Conservation (phyloP, 2,113 vertebrate species). For the Calyptommatus sinebrachiatus region DNA sequence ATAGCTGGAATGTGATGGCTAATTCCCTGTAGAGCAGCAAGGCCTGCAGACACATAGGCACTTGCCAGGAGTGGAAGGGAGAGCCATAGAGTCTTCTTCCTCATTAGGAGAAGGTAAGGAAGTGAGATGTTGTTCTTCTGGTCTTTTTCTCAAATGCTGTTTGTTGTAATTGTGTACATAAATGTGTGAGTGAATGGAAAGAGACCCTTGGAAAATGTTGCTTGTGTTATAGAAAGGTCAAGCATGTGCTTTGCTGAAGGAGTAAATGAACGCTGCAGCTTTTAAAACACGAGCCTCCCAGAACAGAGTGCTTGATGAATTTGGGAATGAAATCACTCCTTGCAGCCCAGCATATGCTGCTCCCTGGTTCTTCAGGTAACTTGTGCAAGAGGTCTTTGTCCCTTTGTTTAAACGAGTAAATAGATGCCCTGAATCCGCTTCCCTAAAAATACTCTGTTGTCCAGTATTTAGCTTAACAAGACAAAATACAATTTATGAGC, state of each 20-base stretch:
- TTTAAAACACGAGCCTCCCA: conserved; percentile 1
- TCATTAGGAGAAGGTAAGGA: conserved; percentile 74
- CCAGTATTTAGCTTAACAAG: neutral
- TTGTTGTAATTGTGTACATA: conserved; percentile 15
- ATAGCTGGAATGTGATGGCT: conserved; percentile 75
- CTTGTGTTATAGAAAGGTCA: conserved; percentile 37
- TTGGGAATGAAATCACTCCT: conserved; percentile 31
- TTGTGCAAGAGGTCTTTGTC: conserved; percentile 26
- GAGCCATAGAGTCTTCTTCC: conserved; percentile 31
- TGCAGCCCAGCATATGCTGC: neutral
- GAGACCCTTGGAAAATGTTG: conserved; percentile 31
- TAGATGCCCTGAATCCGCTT: conserved; percentile 7
- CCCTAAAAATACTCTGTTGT: conserved; percentile 26
- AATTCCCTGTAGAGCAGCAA: conserved; percentile 60
- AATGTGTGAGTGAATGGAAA: conserved; percentile 9
- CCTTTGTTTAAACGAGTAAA: conserved; percentile 17
- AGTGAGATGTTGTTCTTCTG: conserved; percentile 6
- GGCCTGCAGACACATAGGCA: conserved; percentile 48
- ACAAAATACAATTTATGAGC: neutral
- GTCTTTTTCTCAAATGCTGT: conserved; percentile 31
- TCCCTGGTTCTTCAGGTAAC: conserved; percentile 9
- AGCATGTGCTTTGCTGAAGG: conserved; percentile 9
- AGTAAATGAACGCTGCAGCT: neutral
- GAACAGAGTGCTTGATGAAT: neutral
- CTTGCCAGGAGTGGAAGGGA: conserved; percentile 7